Base-by-base conservation (phyloP, 1,140 invertebrate genomes). In the Chionoecetes opilio region DNA sequence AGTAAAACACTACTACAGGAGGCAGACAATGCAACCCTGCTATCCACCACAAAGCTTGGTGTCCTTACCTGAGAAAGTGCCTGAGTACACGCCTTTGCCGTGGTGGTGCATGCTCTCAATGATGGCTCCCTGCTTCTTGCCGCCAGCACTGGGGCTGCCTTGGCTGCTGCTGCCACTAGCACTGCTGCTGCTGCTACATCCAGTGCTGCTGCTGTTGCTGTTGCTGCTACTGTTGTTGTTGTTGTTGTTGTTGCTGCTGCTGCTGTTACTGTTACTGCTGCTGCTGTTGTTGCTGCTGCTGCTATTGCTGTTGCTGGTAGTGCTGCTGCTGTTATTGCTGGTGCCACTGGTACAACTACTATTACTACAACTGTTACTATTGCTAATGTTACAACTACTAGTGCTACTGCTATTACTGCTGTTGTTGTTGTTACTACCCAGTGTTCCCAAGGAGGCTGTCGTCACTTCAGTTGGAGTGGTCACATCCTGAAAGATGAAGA, bases 21-120 rank as follows among this genome's bases (percentile, higher is more conserved):
- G 63, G n/a, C 5, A 8, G 41, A 46, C 41, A 46, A 26, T 75
- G 5, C 21, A 75, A 46, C 41, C 5, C 63, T 53, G 11, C 5
- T 11, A 53, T 53, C 46, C 21, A 75, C 26, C 11, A 21, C 63
- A 75, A 26, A 75, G 63, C 11, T 75, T 5, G 5, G 5, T 17
- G 31, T 63, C n/a, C 95, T 96, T 96, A 97, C 97, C 97, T 96
- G 97, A 97, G 96, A 97, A 97, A 89, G 97, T 97, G 92, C 97
- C 97, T 31, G 97, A 97, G 97, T 97, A 98, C 37, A 98, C 97
- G 96, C 99, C 99, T 97, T 99, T 99, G 84, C 99, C 98, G 96
- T 99, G 98, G 97, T 99, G 98, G 96, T 99, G 98, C 98, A 99
- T 99, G 96, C 98, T 99, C 96, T 99, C 98, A 96, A 99, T 99